Base-by-base conservation (phyloP, 2,113 vertebrate species). In the Rhinopomastus cyanomelas region DNA sequence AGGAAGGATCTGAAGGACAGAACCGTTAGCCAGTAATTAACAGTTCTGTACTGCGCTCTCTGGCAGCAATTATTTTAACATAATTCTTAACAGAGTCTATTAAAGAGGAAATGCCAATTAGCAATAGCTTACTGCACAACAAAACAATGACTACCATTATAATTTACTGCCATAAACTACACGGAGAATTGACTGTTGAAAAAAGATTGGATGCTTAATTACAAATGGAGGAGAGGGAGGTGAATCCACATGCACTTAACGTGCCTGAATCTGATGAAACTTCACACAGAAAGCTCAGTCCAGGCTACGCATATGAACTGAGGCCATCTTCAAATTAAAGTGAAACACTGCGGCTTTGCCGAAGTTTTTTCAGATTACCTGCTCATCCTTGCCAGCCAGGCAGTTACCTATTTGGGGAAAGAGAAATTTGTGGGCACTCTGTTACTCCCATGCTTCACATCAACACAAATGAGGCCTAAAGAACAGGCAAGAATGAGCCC, bases 21-120 rank as follows among this genome's bases (percentile, higher is more conserved):
- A 96, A 96, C 94, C 86, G 91, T 89, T 96, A 96, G 93, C 96
- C 92, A 95, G 92, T 94, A 97, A 97, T 97, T 97, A 96, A 96
- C 79, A 96, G 90, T 90, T 88, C 95, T 69, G 93, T 93, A 94
- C 91, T 93, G 77, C 62, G 84, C 93, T 77, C 96, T 96, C 91
- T 96, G 90, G 85, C 85, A 97, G 95, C 93, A 95, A 97, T 97
- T 97, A 96, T 96, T 97, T 93, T 96, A 95, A 89, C 96, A 96
- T 97, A 95, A 96, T 95, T 96, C 94, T 88, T 94, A 96, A 93
- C 90, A 89, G 88, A 96, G 94, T 94, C 92, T 95, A 95, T 95
- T 97, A 95, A 97, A 96, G 67, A 90, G 95, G 96, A 94, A 96
- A 94, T 93, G 68, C 65, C 89, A 95, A 96, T 95, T 95, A 96